Percentiles rank a stretch among this genome's conserved stretches.
These are phyloP conservation scores for Campoletis sonorensis DNA, from an alignment of 1,140 invertebrate genomes.

Conservation along the genomic window DNA sequence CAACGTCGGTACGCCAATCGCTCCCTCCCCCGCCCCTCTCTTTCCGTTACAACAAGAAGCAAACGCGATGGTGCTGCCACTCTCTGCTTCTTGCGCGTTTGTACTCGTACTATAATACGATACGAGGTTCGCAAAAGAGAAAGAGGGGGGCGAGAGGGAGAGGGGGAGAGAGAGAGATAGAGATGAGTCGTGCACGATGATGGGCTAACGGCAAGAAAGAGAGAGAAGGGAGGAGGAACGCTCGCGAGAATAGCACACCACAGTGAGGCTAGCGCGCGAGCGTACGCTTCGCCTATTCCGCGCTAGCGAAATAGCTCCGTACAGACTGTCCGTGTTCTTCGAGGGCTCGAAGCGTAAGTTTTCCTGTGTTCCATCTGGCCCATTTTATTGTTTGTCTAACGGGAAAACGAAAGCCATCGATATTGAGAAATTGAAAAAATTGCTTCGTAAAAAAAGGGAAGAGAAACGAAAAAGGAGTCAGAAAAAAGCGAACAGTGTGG, in stretches of 20 bases:
- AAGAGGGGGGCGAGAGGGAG: neutral
- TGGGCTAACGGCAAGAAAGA: neutral
- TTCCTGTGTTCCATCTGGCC: constrained; percentile 6
- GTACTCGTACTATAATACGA: constrained; percentile 9
- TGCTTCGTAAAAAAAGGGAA: neutral
- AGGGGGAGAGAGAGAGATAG: constrained; percentile 14
- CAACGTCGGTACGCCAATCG: too few species aligned
- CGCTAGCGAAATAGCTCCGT: constrained; percentile 72
- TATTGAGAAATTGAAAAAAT: neutral
- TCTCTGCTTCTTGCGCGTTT: constrained; percentile 31
- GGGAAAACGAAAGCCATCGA: neutral
- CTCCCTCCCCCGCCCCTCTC: too few species aligned
- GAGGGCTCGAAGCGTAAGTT: constrained; percentile 71
- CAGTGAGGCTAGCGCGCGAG: constrained; percentile 61
- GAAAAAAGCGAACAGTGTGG: neutral
- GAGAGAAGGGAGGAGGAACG: constrained; percentile 69
- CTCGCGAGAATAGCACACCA: constrained; percentile 67
- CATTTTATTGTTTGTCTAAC: neutral
- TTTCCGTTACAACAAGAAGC: neutral
- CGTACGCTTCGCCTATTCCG: constrained; percentile 68
- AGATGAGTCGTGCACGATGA: constrained; percentile 30
- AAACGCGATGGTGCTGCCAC: constrained; percentile 10
- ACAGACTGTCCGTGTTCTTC: constrained; percentile 70
- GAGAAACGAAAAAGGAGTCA: neutral
- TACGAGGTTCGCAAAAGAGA: neutral